phyloP scores from a whole-genome alignment of 2,888 invertebrate species.

The Clitarchus hookeri region DNA sequence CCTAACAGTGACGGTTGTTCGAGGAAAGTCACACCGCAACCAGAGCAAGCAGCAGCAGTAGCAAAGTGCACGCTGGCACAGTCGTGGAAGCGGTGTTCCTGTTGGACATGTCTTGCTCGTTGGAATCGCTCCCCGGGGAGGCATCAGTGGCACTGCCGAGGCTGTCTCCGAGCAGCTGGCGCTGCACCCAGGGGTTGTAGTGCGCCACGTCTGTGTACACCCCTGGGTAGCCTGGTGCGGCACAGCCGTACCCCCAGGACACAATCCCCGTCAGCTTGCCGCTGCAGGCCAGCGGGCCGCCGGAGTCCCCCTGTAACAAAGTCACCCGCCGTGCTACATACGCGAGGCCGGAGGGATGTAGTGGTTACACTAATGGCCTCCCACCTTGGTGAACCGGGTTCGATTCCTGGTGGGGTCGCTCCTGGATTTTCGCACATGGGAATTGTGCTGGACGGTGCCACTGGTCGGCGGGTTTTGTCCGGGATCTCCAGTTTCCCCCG shows the following conservation, averaged over 20 bases:
- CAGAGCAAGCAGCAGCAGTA: not conserved
- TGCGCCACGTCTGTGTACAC: constrained; percentile 33
- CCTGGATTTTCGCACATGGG: no score
- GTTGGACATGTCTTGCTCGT: not conserved
- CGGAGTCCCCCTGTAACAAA: constrained; percentile 33
- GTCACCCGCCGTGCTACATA: no score
- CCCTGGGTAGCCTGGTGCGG: constrained; percentile 18
- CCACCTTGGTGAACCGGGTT: no score
- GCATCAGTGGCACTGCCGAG: not conserved
- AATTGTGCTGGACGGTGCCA: no score
- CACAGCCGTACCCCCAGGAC: constrained; percentile 35
- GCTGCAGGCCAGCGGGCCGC: constrained; percentile 34
- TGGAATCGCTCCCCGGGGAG: not conserved
- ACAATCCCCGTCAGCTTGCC: constrained; percentile 30
- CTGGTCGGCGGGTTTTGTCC: no score
- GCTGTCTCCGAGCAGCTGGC: not conserved
- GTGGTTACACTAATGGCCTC: no score
- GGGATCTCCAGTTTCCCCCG: no score
- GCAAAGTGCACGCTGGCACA: not conserved
- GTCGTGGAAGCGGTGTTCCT: not conserved
- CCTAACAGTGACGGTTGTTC: not conserved
- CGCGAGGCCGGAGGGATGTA: no score
- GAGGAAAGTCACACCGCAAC: not conserved
- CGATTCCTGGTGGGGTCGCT: no score
- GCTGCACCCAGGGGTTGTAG: constrained; percentile 31